These are phyloP conservation scores for Apamea anceps DNA, from an alignment of 2,888 invertebrate genomes.

Conservation along the genomic window DNA sequence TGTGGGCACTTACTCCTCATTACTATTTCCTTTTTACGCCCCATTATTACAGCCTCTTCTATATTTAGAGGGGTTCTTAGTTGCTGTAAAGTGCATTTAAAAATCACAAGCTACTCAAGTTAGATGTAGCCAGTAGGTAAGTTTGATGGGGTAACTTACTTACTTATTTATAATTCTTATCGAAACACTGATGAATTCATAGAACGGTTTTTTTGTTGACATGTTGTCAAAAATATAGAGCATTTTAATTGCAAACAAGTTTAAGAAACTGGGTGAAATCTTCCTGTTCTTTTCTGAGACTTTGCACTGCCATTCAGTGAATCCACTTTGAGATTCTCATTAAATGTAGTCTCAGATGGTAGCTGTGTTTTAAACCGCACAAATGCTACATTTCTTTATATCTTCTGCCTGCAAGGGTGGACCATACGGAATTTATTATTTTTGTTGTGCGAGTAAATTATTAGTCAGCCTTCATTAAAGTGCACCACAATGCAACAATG, in stretches of 20 bases:
- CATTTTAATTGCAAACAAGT: not conserved
- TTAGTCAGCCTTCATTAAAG: conserved; percentile 54
- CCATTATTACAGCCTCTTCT: not conserved
- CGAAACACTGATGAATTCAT: not conserved
- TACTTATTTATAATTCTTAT: too few species aligned
- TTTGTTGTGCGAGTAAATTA: conserved; percentile 47
- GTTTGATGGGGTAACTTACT: not conserved
- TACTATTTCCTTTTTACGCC: conserved; percentile 27
- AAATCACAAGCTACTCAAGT: not conserved
- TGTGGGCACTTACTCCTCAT: conserved; percentile 30
- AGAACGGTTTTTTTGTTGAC: too few species aligned
- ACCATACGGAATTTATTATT: conserved; percentile 23
- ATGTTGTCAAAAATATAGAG: not conserved
- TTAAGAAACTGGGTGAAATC: not conserved
- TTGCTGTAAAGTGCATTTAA: conserved; percentile 2
- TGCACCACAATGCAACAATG: conserved; percentile 69
- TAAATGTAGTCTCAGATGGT: not conserved
- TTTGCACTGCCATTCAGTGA: not conserved
- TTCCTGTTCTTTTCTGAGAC: not conserved
- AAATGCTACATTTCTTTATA: conserved; percentile 8
- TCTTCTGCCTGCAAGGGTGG: conserved; percentile 6
- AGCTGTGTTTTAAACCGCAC: not conserved
- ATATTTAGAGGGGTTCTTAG: not conserved
- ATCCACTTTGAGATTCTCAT: not conserved
- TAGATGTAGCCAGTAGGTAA: not conserved